Evolutionary conservation across 2,888 invertebrate genomes (phyloP).

Genomic region (Drosophila peninsularis): DNA sequence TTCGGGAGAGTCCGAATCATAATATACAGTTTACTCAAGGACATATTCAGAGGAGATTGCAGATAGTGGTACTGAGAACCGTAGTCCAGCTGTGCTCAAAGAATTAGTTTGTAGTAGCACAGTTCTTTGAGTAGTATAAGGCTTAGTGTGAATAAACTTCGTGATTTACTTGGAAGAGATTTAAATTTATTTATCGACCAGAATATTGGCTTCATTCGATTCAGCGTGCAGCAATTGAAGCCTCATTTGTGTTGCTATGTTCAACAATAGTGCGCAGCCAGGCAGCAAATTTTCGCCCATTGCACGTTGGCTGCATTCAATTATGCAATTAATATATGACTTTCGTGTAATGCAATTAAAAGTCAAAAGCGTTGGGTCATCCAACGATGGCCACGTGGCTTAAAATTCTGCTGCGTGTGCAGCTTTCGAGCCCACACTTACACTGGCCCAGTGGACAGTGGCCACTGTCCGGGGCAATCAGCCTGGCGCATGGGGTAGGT

Average conservation of each 20-base stretch:
- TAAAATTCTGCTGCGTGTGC: conserved; percentile 68
- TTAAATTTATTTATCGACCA: background rate
- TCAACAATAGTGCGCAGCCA: conserved; percentile 52
- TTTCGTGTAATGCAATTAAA: conserved; percentile 80
- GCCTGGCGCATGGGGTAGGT: conserved; percentile 23
- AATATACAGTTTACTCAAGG: no score
- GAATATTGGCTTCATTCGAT: background rate
- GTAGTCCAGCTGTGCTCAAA: no score
- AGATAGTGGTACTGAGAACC: no score
- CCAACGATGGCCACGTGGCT: conserved; percentile 33
- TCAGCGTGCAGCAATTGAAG: conserved; percentile 18
- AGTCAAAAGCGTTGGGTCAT: conserved; percentile 70
- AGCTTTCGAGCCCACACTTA: conserved; percentile 35
- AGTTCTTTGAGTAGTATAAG: no score
- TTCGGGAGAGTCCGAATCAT: no score
- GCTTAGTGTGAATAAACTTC: no score
- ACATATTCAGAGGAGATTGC: no score
- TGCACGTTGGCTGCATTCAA: conserved; percentile 59
- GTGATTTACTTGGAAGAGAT: no score
- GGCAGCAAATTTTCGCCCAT: conserved; percentile 41
- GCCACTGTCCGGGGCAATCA: conserved; percentile 59
- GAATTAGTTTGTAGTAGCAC: no score
- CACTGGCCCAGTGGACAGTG: conserved; percentile 2
- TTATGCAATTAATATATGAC: conserved; percentile 80
- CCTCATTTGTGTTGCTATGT: conserved; percentile 53